phyloP scores from a whole-genome alignment of 2,797 vertebrate genomes.

The Salarias fasciatus region DNA sequence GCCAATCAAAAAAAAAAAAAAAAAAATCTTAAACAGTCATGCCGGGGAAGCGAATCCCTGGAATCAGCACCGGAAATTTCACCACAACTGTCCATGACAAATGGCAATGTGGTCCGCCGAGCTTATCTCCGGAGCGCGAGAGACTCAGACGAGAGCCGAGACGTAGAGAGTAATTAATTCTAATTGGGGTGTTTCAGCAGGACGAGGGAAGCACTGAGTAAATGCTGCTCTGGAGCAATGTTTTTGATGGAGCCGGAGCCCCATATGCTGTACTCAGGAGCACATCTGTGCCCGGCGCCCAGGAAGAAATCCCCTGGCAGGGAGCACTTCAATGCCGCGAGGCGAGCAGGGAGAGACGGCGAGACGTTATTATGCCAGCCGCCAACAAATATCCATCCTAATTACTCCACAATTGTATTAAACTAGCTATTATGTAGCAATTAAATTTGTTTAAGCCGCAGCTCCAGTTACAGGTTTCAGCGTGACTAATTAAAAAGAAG shows the following conservation, averaged over 20 bases:
- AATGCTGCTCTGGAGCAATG: conserved; percentile 50
- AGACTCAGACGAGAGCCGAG: conserved; percentile 44
- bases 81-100: conserved; percentile 32
- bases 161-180: conserved; percentile 67
- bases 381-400: conserved; percentile 77
- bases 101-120: conserved; percentile 6
- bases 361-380: conserved; percentile 66
- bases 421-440: conserved; percentile 81
- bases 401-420: conserved; percentile 81
- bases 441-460: conserved; percentile 76
- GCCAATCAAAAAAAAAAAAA: conserved; percentile 46
- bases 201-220: conserved; percentile 38
- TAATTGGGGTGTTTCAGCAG: conserved; percentile 72
- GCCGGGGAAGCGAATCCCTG: no score
- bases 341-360: conserved; percentile 34
- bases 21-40: no score
- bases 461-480: conserved; percentile 77
- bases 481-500: conserved; percentile 80
- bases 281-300: conserved; percentile 74
- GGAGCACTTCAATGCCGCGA: conserved; percentile 51
- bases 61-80: conserved; percentile 42
- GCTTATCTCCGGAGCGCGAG: conserved; percentile 18
- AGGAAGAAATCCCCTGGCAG: conserved; percentile 63
- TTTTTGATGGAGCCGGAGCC: conserved; percentile 65
- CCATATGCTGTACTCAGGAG: conserved; percentile 70